Evolutionary conservation across 2,888 invertebrate species (phyloP), one percentile per base, ranked within the genome.

Genomic region (Achlya flavicornis): DNA sequence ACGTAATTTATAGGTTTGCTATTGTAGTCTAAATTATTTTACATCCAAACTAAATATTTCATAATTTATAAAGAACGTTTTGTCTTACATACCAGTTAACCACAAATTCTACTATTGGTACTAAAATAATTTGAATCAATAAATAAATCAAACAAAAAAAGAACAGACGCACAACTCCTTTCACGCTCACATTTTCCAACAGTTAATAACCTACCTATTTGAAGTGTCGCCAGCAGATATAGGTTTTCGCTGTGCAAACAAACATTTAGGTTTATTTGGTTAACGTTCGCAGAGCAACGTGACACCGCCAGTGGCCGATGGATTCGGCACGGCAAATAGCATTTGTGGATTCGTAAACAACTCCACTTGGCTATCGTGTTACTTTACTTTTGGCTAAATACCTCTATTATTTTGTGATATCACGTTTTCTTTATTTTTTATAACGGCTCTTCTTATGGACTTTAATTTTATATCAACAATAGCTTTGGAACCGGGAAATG

Each of bases 291-390:
- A 19, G 19, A 53, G 85, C 85, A 89, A 92, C 91, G 87, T 90
- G 93, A 91, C 90, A 90, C 90, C 88, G 81, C 74, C 87, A 87
- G 79, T 89, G 90, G 90, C 79, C 93, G 86, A 73, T 78, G 89
- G 88, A 91, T 92, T 91, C 90, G 88, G 89, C 85, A 87, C 78
- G 68, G 89, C 78, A 90, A 92, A 92, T 87, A 93, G 81, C 92
- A 91, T 92, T 92, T 92, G 91, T 82, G 85, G 79, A 74, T 83
- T 68, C 63, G 86, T 86, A 93, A 92, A 92, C 91, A 92, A 85
- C 80, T 88, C 81, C 84, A 77, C 78, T 75, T 68, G 88, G 87
- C 89, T 92, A 92, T 92, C 91, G 77, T 66, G 76, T 93, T 92
- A 86, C 92, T 81, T 72, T 68, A 65, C 66, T 63, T 68, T 60